Percentiles rank a stretch among this genome's conserved stretches.
These are phyloP conservation scores for Rissa tridactyla DNA, from an alignment of 2,113 vertebrate genomes.

Conservation along the genomic window DNA sequence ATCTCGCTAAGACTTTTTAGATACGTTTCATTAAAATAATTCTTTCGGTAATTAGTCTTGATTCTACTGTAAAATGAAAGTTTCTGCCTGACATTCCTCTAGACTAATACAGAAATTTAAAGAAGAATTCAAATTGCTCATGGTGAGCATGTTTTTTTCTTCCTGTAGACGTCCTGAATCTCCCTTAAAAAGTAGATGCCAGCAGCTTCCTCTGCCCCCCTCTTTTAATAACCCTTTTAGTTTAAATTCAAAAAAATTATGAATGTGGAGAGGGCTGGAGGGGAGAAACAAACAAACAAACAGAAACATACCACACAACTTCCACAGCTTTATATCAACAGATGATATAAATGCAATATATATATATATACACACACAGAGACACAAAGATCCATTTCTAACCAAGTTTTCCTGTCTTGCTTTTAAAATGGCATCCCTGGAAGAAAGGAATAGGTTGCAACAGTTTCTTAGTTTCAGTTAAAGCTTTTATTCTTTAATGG, in stretches of 20 bases:
- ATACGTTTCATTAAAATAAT: not conserved
- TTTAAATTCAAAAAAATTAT: not conserved
- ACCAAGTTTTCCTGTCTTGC: not conserved
- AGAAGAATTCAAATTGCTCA: not conserved
- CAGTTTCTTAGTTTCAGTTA: not conserved
- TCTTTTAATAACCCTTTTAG: not conserved
- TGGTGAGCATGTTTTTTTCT: not conserved
- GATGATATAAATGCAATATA: not conserved
- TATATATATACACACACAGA: fast-evolving
- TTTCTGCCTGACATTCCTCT: not conserved
- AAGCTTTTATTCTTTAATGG: not conserved
- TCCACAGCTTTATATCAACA: not conserved
- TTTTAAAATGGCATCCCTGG: not conserved
- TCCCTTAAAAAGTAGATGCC: not conserved
- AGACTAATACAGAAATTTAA: not conserved
- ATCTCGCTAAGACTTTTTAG: not conserved
- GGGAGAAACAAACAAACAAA: not conserved
- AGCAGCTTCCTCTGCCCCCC: not conserved
- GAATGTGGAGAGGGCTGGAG: not conserved
- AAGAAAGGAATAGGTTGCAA: not conserved
- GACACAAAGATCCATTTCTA: not conserved
- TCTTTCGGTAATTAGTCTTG: not conserved
- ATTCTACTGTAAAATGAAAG: not conserved
- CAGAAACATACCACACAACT: not conserved
- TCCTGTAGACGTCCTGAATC: not conserved